phyloP scores from a whole-genome alignment of 2,113 vertebrate genomes.

The Mesocricetus auratus region DNA sequence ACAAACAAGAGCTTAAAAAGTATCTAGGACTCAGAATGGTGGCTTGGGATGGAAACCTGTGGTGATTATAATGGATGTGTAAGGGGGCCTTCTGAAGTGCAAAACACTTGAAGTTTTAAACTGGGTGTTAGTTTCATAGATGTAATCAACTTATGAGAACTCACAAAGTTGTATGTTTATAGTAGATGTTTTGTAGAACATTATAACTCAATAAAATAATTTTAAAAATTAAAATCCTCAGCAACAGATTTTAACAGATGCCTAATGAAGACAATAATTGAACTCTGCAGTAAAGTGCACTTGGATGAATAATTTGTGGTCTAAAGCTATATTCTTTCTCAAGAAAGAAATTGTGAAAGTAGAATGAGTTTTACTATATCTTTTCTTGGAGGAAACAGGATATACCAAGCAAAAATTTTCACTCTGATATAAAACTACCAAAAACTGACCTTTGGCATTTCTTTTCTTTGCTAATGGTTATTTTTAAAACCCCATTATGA shows the following conservation, averaged over 20 bases:
- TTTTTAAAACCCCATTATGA: background rate
- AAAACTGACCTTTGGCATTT: background rate
- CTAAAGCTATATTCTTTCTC: background rate
- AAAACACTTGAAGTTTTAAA: background rate
- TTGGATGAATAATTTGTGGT: background rate
- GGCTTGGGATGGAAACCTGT: background rate
- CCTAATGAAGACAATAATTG: background rate
- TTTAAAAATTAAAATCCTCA: background rate
- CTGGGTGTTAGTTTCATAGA: background rate
- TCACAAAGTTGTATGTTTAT: background rate
- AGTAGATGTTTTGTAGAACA: background rate
- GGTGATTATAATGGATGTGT: background rate
- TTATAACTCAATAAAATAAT: background rate
- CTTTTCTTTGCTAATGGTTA: background rate
- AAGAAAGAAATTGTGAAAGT: conserved; percentile 23
- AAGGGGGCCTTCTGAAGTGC: background rate
- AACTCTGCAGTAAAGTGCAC: background rate
- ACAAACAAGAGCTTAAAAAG: background rate
- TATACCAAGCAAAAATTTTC: background rate
- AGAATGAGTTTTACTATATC: conserved; percentile 2
- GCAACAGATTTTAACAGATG: background rate
- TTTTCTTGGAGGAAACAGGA: conserved; percentile 16
- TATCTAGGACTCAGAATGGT: background rate
- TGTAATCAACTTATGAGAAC: background rate
- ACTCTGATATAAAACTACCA: background rate